Base-by-base conservation (phyloP, 2,113 vertebrate genomes). In the Ammodytes dubius region DNA sequence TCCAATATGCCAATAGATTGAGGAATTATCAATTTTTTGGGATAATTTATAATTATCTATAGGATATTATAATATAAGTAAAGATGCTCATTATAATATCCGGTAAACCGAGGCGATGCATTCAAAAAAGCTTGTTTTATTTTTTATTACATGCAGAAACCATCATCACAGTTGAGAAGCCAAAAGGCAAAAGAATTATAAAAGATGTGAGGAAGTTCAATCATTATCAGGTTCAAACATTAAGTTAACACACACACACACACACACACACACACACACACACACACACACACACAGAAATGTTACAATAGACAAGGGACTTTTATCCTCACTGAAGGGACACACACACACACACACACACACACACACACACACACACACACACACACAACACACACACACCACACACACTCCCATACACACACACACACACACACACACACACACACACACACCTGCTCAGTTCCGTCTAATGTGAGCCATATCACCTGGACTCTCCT, bases 401-500 rank as follows among this genome's bases (percentile, higher is more conserved):
- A n/a, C n/a, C n/a, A n/a, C n/a, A n/a, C n/a, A n/a, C n/a, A n/a
- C n/a, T n/a, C n/a, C n/a, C n/a, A n/a, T n/a, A n/a, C n/a, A n/a
- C n/a, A n/a, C 82, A 63, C 40, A 15, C 43, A 60, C 74, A 70
- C 50, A 37, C 46, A 56, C 70, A 72, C 53, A 17, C 45, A 60
- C 70, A 70, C 77, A 78, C 66, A 79, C 68, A 78, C 68, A 69
- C 72, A 85, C 90, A 90, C 87, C 83, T 92, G 89, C 78, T 86
- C 74, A 40, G 76, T 61, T n/a, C 46, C 50, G 54, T 82, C 83
- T 86, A 89, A 92, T 91, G 85, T 92, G 90, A 83, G 58, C 63
- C 19, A 71, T 80, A 79, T 91, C 83, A 92, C 85, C 87, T 83
- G 88, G 90, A 88, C 83, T 87, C 88, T 87, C 67, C 63, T 80